phyloP scores from a whole-genome alignment of 2,888 invertebrate genomes.

The Nephrotoma appendiculata region DNA sequence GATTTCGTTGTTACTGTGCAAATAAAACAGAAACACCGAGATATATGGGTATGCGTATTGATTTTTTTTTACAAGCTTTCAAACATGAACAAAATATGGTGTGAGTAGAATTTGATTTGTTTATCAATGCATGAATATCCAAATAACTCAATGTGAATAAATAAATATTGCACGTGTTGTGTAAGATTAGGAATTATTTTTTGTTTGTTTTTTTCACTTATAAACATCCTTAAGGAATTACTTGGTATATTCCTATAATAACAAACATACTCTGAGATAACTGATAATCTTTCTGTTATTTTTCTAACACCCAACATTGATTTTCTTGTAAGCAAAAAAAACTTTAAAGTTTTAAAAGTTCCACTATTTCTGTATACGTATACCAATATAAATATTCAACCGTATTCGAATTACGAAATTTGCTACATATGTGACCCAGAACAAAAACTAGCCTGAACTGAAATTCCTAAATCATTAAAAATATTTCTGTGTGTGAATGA shows the following conservation, averaged over 20 bases:
- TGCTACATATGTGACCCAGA: too few species aligned
- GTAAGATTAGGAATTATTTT: neutral
- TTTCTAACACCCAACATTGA: neutral
- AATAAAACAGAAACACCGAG: neutral
- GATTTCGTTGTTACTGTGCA: too few species aligned
- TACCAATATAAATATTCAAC: neutral
- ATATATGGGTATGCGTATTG: neutral
- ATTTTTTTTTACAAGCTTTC: neutral
- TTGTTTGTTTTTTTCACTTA: neutral
- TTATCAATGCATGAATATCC: neutral
- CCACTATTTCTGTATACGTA: neutral
- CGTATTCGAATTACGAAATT: too few species aligned
- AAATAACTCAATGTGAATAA: neutral
- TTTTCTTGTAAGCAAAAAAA: neutral
- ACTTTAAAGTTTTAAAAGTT: neutral
- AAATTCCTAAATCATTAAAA: too few species aligned
- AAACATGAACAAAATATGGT: neutral
- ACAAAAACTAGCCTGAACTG: too few species aligned
- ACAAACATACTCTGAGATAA: neutral
- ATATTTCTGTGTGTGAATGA: too few species aligned
- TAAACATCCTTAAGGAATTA: neutral
- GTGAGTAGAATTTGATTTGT: neutral
- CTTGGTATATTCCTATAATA: neutral
- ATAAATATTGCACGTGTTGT: neutral
- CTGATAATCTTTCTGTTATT: neutral